Conservation (phyloP, 2,797 vertebrate species). For the Alectoris magna region DNA sequence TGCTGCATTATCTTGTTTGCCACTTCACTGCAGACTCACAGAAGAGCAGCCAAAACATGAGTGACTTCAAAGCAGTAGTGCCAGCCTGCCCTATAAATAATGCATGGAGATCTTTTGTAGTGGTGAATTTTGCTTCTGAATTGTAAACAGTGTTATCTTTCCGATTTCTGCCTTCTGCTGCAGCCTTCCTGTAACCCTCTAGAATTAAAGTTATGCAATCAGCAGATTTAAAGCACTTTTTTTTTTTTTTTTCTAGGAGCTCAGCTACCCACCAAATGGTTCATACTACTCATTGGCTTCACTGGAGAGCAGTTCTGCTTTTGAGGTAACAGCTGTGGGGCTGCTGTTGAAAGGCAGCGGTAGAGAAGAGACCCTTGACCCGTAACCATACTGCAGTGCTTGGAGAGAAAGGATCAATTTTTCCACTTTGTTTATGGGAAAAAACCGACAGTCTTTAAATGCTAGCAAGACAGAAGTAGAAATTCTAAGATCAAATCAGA, state of each 20-base stretch:
- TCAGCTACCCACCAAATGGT: neutral
- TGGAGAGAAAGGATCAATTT: conserved; percentile 2
- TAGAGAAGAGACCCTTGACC: neutral
- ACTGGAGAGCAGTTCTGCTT: neutral
- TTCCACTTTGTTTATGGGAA: neutral
- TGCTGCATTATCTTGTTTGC: conserved; percentile 36
- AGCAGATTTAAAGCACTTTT: neutral
- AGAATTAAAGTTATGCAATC: neutral
- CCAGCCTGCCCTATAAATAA: conserved; percentile 62
- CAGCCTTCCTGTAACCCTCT: neutral
- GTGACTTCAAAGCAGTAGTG: conserved; percentile 2
- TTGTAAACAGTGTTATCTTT: conserved; percentile 5
- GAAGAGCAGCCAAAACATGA: conserved; percentile 31
- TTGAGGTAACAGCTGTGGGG: neutral
- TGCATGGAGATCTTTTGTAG: conserved; percentile 13
- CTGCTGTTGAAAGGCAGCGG: neutral
- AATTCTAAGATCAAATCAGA: conserved; percentile 9
- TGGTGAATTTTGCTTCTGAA: conserved; percentile 23
- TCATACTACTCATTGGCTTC: neutral
- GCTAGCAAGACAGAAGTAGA: neutral
- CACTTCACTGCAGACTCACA: conserved; percentile 19
- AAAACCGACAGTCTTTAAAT: neutral
- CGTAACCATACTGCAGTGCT: neutral
- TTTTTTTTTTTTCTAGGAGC: neutral
- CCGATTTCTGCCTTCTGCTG: conserved; percentile 29